Conservation (phyloP, 2,113 vertebrate genomes). For the Anolis carolinensis region DNA sequence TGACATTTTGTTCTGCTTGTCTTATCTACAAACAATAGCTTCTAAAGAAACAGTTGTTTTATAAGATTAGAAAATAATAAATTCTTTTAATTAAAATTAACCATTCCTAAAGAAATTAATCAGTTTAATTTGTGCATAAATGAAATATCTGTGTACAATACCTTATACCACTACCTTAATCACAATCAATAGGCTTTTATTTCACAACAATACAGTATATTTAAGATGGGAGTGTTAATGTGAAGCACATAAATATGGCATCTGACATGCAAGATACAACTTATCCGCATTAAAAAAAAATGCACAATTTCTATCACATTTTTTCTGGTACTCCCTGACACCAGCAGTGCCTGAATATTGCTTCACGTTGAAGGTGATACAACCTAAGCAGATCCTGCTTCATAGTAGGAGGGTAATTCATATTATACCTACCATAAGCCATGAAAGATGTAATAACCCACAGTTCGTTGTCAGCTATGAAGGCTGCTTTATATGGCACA, state of each 20-base stretch:
- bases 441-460: constrained; percentile 98
- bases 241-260: neutral
- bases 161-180: neutral
- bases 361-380: neutral
- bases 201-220: neutral
- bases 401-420: neutral
- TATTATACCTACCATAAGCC: constrained; percentile 88
- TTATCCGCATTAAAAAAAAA: neutral
- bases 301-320: neutral
- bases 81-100: no score
- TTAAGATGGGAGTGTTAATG: neutral
- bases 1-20: no score
- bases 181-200: neutral
- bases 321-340: neutral
- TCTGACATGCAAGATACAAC: neutral
- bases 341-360: neutral
- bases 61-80: neutral
- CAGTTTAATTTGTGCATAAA: no score
- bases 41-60: no score
- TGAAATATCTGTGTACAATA: neutral
- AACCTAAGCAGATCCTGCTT: neutral
- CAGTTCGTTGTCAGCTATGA: constrained; percentile 93
- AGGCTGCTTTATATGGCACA: constrained; percentile 93
- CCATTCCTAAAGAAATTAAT: no score
- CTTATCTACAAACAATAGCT: no score